phyloP scores from a whole-genome alignment of 1,140 invertebrate species.

The Platyura marginata region DNA sequence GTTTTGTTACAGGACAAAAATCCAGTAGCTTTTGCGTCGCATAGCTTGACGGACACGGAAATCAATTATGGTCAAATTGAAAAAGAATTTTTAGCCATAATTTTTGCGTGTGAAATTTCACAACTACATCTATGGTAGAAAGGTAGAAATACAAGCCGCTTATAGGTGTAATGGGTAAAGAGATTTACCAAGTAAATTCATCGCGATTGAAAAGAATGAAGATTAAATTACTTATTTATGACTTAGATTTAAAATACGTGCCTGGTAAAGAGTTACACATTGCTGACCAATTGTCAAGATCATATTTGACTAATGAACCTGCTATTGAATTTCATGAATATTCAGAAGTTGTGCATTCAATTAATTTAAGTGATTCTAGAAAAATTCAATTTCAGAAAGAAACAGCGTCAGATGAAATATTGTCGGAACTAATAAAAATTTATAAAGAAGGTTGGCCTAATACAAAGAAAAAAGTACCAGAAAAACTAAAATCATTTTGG shows the following conservation, averaged over 20 bases:
- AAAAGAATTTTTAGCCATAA: slow-evolving; percentile 19
- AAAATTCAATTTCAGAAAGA: slow-evolving; percentile 1
- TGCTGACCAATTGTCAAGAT: slow-evolving; percentile 15
- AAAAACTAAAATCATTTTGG: no score
- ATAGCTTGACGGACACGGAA: slow-evolving; percentile 10
- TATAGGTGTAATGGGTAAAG: slow-evolving; percentile 18
- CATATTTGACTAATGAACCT: slow-evolving; percentile 2
- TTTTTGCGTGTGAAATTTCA: slow-evolving; percentile 9
- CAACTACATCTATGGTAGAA: slow-evolving; percentile 9
- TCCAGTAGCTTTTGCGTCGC: slow-evolving; percentile 20
- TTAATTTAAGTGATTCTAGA: slow-evolving; percentile 3
- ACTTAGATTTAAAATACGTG: slow-evolving; percentile 11
- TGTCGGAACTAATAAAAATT: neutral
- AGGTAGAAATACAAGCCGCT: slow-evolving; percentile 9
- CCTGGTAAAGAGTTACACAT: slow-evolving; percentile 13
- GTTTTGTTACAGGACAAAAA: slow-evolving; percentile 9
- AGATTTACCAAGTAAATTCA: slow-evolving; percentile 13
- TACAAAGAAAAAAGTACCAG: neutral
- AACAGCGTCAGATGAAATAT: slow-evolving; percentile 2
- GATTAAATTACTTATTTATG: slow-evolving; percentile 20
- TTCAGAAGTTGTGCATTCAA: slow-evolving; percentile 4
- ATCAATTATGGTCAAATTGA: slow-evolving; percentile 13
- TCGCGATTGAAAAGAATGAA: slow-evolving; percentile 23
- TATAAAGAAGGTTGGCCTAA: neutral
- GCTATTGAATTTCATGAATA: neutral